Conservation (phyloP, 2,113 vertebrate species). For the Oxyruncus cristatus region DNA sequence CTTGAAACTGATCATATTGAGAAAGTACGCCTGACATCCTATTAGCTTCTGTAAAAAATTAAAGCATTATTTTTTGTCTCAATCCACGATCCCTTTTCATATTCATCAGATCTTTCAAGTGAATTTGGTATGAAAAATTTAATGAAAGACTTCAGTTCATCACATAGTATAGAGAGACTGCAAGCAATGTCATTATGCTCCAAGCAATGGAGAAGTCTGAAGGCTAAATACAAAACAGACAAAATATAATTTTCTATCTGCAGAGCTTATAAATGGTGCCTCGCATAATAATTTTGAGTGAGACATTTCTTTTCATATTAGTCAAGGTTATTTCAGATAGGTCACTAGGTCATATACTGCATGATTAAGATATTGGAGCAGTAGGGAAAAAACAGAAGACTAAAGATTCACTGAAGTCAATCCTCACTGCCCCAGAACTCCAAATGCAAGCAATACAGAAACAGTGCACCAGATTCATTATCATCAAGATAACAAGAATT, state of each 20-base stretch:
- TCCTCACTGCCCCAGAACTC: background rate
- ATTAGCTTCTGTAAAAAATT: background rate
- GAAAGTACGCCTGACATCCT: background rate
- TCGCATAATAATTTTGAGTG: background rate
- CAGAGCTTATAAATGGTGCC: background rate
- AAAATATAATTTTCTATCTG: background rate
- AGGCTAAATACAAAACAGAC: background rate
- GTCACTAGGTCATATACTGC: background rate
- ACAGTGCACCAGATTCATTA: background rate
- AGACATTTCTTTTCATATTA: background rate
- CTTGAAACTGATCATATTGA: background rate
- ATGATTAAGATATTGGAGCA: background rate
- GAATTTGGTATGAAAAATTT: background rate
- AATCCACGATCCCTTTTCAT: background rate
- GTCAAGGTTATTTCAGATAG: background rate
- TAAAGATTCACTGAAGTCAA: background rate
- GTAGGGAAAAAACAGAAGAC: background rate
- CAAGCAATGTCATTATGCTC: background rate
- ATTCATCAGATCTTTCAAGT: background rate
- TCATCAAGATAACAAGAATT: background rate
- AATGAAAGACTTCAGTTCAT: background rate
- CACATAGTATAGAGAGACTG: background rate
- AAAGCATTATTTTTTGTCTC: background rate
- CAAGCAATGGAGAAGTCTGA: background rate
- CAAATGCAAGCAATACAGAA: background rate